Evolutionary conservation across 1,140 invertebrate genomes (phyloP).

Genomic region (Heliconius melpomene): DNA sequence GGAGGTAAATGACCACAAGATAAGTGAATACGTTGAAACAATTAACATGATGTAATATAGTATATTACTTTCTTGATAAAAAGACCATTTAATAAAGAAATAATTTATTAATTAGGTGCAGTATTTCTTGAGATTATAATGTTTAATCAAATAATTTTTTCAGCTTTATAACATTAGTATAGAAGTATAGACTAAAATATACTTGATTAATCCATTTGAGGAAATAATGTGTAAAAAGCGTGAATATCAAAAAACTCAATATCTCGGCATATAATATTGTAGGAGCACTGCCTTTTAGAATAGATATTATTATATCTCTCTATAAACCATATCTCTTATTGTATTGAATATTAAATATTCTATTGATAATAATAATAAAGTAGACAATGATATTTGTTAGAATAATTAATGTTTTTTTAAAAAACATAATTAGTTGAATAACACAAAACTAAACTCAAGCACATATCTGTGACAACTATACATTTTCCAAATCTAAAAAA

Average conservation of each 20-base stretch:
- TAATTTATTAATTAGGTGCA: no score
- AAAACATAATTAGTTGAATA: background rate
- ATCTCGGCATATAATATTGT: conserved; percentile 44
- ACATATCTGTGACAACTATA: conserved; percentile 7
- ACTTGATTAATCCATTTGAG: no score
- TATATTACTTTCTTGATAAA: no score
- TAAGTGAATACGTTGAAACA: no score
- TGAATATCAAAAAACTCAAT: conserved; percentile 36
- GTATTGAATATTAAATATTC: background rate
- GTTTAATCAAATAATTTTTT: no score
- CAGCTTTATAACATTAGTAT: no score
- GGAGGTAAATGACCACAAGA: no score
- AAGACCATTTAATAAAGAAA: no score
- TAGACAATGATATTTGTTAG: conserved; percentile 1
- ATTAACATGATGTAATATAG: no score
- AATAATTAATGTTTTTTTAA: background rate
- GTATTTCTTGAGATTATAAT: no score
- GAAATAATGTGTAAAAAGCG: no score
- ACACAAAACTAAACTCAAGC: conserved; percentile 8
- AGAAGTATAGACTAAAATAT: no score
- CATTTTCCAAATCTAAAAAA: background rate
- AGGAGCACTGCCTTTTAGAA: conserved; percentile 55
- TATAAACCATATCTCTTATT: conserved; percentile 20
- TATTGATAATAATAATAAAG: background rate
- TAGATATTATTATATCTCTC: conserved; percentile 20